phyloP scores from a whole-genome alignment of 1,140 invertebrate species.

The Aphaenogaster floridana region DNA sequence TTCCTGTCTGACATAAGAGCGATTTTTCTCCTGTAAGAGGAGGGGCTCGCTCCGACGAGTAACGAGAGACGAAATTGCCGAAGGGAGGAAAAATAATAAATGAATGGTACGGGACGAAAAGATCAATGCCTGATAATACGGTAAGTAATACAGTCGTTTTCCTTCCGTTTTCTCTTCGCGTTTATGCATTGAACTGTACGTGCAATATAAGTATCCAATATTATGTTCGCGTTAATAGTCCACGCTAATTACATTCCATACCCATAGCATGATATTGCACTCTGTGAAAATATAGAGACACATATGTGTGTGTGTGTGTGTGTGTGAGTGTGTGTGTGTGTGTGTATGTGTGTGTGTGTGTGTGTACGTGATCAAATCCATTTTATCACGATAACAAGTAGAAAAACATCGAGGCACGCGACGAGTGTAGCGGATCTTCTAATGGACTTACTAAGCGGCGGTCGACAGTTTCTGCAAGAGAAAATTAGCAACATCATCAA shows the following conservation, averaged over 20 bases:
- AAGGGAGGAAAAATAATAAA: slow-evolving; percentile 76
- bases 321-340: too few relatives aligned
- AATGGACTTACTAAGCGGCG: not conserved
- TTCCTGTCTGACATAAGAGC: slow-evolving; percentile 65
- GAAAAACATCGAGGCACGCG: slow-evolving; percentile 19
- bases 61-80: slow-evolving; percentile 69
- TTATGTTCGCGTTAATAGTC: slow-evolving; percentile 10
- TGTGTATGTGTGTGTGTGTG: too few relatives aligned
- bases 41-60: slow-evolving; percentile 28
- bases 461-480: not conserved
- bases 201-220: not conserved
- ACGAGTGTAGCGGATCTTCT: slow-evolving; percentile 19
- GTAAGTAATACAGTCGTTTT: slow-evolving; percentile 29
- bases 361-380: not conserved
- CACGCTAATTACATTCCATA: not conserved
- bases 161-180: not conserved
- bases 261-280: slow-evolving; percentile 8
- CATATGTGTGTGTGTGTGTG: not conserved
- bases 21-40: slow-evolving; percentile 51
- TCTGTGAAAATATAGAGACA: slow-evolving; percentile 35
- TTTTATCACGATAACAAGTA: slow-evolving; percentile 2
- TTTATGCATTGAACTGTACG: slow-evolving; percentile 4
- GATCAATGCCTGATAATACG: slow-evolving; percentile 57
- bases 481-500: slow-evolving; percentile 16
- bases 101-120: slow-evolving; percentile 62